Percentiles rank a stretch among this genome's conserved stretches.
These are phyloP conservation scores for Escarpia spicata DNA, from an alignment of 2,888 invertebrate genomes.

Conservation along the genomic window DNA sequence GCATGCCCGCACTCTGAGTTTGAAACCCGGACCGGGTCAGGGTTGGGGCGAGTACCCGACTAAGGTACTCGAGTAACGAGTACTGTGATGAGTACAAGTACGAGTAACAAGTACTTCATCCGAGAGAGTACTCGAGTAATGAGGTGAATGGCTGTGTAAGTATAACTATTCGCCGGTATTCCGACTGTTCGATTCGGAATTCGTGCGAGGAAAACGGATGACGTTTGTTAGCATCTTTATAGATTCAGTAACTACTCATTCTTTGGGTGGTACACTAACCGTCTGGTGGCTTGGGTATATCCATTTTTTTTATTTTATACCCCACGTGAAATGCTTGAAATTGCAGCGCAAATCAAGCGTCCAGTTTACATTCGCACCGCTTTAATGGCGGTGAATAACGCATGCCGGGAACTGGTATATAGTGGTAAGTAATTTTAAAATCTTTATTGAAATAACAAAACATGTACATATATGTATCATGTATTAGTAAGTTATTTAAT, in stretches of 20 bases:
- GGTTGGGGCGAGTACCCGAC: too few relatives aligned
- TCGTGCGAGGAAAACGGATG: too few relatives aligned
- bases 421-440: neutral
- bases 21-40: too few relatives aligned
- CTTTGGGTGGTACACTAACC: conserved; percentile 25
- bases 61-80: too few relatives aligned
- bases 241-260: neutral
- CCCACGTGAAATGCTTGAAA: neutral
- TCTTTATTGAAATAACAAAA: neutral
- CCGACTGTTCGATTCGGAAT: too few relatives aligned
- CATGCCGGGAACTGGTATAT: neutral
- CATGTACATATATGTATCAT: neutral
- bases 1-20: too few relatives aligned
- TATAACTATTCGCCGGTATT: too few relatives aligned
- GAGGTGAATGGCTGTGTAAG: too few relatives aligned
- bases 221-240: neutral
- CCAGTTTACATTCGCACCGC: neutral
- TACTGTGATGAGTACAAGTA: too few relatives aligned
- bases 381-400: neutral
- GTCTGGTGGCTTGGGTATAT: conserved; percentile 32
- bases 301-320: conserved; percentile 23
- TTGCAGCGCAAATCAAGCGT: neutral
- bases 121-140: too few relatives aligned
- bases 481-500: neutral
- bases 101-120: too few relatives aligned